Conservation (phyloP, 2,888 invertebrate species). For the Tachystola acroxantha region DNA sequence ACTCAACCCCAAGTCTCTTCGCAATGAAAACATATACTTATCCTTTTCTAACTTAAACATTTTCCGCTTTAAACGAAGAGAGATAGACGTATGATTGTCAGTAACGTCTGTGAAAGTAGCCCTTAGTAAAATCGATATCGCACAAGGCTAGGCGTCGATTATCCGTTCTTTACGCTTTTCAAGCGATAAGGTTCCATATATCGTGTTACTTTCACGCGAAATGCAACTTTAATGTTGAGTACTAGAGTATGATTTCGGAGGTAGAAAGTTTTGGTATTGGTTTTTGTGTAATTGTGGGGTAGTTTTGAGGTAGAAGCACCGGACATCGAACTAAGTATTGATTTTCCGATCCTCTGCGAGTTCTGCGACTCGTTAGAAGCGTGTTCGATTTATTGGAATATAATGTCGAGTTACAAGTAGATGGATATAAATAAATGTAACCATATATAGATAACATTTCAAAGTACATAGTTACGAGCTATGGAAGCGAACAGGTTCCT, state of each 20-base stretch:
- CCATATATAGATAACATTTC: too few relatives aligned
- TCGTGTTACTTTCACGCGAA: not conserved
- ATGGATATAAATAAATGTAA: too few relatives aligned
- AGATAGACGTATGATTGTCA: slow-evolving; percentile 24
- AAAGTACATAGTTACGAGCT: too few relatives aligned
- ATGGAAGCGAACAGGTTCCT: too few relatives aligned
- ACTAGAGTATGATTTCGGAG: slow-evolving; percentile 14
- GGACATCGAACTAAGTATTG: slow-evolving; percentile 60
- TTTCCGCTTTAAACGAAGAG: slow-evolving; percentile 23
- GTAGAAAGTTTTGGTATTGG: slow-evolving; percentile 8
- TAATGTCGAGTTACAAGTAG: too few relatives aligned
- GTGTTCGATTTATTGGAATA: slow-evolving; percentile 56
- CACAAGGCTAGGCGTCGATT: slow-evolving; percentile 78
- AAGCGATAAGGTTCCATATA: slow-evolving; percentile 24
- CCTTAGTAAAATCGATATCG: slow-evolving; percentile 76
- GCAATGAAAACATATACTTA: slow-evolving; percentile 12
- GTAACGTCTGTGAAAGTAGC: slow-evolving; percentile 44
- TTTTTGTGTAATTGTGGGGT: slow-evolving; percentile 12
- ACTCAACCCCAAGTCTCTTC: slow-evolving; percentile 31
- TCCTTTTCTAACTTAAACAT: slow-evolving; percentile 31
- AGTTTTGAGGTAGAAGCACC: slow-evolving; percentile 28
- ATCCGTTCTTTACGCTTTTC: slow-evolving; percentile 43
- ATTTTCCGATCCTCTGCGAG: slow-evolving; percentile 53
- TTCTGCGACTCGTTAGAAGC: slow-evolving; percentile 18
- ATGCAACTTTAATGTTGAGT: not conserved